These are phyloP conservation scores for Triplophysa dalaica DNA, from an alignment of 2,113 vertebrate species.

Conservation along the genomic window DNA sequence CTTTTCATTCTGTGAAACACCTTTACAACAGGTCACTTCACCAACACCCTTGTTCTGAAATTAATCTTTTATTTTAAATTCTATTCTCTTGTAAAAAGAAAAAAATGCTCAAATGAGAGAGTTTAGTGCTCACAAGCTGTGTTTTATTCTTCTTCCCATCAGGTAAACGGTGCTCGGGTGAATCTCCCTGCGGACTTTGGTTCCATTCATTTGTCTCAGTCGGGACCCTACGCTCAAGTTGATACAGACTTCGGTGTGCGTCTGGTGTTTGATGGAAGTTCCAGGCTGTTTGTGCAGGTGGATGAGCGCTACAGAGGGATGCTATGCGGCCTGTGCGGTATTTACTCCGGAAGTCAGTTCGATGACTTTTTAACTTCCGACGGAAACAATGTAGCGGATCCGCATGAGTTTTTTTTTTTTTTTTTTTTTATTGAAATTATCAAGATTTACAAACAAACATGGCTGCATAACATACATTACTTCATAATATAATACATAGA, in stretches of 20 bases:
- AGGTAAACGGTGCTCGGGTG: constrained; percentile 60
- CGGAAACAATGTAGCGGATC: constrained; percentile 57
- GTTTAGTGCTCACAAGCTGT: not conserved
- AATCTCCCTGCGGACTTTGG: constrained; percentile 58
- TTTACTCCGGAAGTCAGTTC: constrained; percentile 68
- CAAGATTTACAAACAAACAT: too few relatives aligned
- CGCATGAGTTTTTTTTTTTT: too few relatives aligned
- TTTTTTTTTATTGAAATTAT: too few relatives aligned
- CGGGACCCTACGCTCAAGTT: constrained; percentile 59
- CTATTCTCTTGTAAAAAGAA: too few relatives aligned
- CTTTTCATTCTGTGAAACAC: too few relatives aligned
- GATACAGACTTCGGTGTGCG: constrained; percentile 73
- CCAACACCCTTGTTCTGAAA: too few relatives aligned
- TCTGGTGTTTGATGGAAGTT: constrained; percentile 67
- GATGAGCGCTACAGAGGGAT: constrained; percentile 72
- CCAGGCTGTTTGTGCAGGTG: constrained; percentile 73
- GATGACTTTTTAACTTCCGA: constrained; percentile 74
- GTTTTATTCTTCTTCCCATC: not conserved
- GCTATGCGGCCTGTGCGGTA: constrained; percentile 77
- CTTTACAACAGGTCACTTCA: too few relatives aligned
- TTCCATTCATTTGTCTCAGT: constrained; percentile 41
- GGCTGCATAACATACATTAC: too few relatives aligned
- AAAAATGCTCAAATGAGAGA: too few relatives aligned
- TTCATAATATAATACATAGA: too few relatives aligned
- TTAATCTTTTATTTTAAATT: too few relatives aligned